Percentiles rank a stretch among this genome's conserved stretches.
Evolutionary conservation across 2,888 invertebrate species (phyloP).

Genomic region (Allolobophora icterica): DNA sequence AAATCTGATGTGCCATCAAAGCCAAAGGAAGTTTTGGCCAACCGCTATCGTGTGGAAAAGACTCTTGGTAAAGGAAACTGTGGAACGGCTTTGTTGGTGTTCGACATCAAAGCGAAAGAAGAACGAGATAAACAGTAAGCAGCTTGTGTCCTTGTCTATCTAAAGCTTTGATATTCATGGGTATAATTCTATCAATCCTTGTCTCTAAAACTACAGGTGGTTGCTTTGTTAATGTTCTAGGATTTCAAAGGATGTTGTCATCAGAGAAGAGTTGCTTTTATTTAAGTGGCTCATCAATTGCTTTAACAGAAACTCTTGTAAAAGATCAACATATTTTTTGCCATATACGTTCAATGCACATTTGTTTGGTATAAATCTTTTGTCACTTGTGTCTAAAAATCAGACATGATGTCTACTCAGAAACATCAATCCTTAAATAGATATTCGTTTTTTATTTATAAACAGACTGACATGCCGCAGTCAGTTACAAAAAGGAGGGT

Average conservation of each 20-base stretch:
- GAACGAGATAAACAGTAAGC: slow-evolving; percentile 55
- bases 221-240: background rate
- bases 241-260: background rate
- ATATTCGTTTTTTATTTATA: no score
- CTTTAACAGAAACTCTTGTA: background rate
- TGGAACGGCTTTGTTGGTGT: slow-evolving; percentile 62
- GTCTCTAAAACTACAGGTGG: background rate
- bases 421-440: no score
- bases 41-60: slow-evolving; percentile 61
- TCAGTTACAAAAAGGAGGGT: no score
- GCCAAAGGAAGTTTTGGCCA: slow-evolving; percentile 53
- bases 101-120: slow-evolving; percentile 55
- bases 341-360: no score
- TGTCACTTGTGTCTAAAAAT: no score
- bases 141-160: background rate
- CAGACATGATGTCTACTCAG: no score
- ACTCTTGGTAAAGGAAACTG: slow-evolving; percentile 65
- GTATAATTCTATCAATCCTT: background rate
- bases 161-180: background rate
- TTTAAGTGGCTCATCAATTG: background rate
- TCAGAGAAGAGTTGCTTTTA: background rate
- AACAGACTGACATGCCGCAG: no score
- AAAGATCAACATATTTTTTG: background rate
- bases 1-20: background rate
- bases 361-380: no score